A percentile compares a stretch with the other conserved stretches of the same genome.
phyloP scores from a whole-genome alignment of 2,113 vertebrate genomes.

The Ceyx cyanopectus region DNA sequence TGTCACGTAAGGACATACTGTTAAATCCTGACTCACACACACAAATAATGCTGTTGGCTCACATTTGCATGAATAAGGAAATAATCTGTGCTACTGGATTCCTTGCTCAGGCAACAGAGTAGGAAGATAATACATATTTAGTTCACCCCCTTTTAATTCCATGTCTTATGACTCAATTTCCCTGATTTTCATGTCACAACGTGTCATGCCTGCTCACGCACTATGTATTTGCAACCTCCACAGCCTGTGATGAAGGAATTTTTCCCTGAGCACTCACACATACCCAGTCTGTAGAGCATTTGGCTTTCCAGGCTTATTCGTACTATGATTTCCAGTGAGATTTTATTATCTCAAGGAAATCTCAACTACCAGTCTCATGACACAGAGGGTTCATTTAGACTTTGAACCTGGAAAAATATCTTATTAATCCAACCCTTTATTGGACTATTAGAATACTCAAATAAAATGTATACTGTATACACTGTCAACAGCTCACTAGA shows the following conservation, averaged over 20 bases:
- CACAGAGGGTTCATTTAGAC: not conserved
- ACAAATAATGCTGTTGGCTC: not conserved
- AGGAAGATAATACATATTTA: not conserved
- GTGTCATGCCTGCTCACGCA: rapidly evolving
- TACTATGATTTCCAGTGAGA: not conserved
- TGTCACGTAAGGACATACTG: not conserved
- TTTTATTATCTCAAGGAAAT: not conserved
- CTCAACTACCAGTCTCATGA: not conserved
- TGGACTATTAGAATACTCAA: not conserved
- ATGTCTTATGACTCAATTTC: not conserved
- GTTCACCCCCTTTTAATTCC: not conserved
- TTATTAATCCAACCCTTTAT: not conserved
- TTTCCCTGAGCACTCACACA: not conserved
- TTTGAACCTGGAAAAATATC: not conserved
- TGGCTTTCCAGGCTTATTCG: not conserved
- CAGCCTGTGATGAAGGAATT: not conserved
- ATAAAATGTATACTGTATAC: not conserved
- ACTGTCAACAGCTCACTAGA: not conserved
- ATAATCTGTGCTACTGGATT: not conserved
- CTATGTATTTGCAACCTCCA: not conserved
- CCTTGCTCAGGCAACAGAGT: not conserved
- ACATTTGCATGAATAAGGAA: not conserved
- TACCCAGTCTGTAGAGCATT: not conserved
- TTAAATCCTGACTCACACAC: not conserved
- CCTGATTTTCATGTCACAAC: not conserved